Conservation (phyloP, 2,888 invertebrate species). For the Melinopterus prodromus region DNA sequence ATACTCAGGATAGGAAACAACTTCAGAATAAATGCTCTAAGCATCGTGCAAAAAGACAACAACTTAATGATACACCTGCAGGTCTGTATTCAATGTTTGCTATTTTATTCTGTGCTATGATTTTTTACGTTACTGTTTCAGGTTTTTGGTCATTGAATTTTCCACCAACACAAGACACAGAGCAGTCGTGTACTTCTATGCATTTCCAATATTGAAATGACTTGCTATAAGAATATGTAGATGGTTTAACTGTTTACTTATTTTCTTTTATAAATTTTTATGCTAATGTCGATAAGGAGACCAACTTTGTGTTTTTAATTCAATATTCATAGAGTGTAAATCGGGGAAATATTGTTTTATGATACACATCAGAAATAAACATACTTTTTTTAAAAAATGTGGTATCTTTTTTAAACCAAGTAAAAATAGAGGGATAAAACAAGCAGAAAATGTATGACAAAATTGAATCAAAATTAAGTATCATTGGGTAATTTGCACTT, state of each 20-base stretch:
- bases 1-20: conserved; percentile 27
- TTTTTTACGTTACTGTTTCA: neutral
- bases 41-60: conserved; percentile 27
- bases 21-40: conserved; percentile 35
- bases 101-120: neutral
- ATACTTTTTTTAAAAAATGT: too few species aligned
- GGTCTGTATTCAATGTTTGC: neutral
- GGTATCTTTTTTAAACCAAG: too few species aligned
- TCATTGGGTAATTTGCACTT: too few species aligned
- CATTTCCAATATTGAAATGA: neutral
- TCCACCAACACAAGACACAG: neutral
- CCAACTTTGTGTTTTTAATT: too few species aligned
- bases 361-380: too few species aligned
- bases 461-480: too few species aligned
- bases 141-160: neutral
- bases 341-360: too few species aligned
- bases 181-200: neutral
- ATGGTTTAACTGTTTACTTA: neutral
- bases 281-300: too few species aligned
- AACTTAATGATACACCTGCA: neutral
- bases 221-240: neutral
- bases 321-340: too few species aligned
- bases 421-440: too few species aligned
- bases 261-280: neutral
- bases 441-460: too few species aligned